Percentiles rank a stretch among this genome's conserved stretches.
phyloP scores from a whole-genome alignment of 2,888 invertebrate species.

The Spialia ferax region DNA sequence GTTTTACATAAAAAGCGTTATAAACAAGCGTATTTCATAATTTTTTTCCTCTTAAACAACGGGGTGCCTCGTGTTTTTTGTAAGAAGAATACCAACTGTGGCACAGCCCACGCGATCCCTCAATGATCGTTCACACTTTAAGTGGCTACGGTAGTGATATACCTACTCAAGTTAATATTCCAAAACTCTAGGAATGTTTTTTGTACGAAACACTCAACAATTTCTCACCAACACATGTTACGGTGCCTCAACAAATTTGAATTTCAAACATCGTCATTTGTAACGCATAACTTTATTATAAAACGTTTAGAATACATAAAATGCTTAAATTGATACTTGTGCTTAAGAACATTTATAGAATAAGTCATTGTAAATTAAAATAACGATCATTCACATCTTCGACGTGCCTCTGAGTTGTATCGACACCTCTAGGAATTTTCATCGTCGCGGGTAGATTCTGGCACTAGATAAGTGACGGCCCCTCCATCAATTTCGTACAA shows the following conservation, averaged over 20 bases:
- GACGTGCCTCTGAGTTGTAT: constrained; percentile 75
- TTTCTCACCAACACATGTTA: constrained; percentile 35
- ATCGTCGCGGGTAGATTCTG: constrained; percentile 73
- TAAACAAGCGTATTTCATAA: constrained; percentile 82
- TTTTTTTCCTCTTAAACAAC: constrained; percentile 83
- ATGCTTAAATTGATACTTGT: constrained; percentile 41
- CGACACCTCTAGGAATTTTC: constrained; percentile 86
- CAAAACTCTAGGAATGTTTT: constrained; percentile 50
- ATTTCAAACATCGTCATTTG: constrained; percentile 43
- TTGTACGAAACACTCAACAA: constrained; percentile 29
- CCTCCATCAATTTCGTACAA: constrained; percentile 83
- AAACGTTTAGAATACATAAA: constrained; percentile 44
- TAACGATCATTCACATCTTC: constrained; percentile 59
- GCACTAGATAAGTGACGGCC: constrained; percentile 73
- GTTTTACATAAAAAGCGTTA: constrained; percentile 76
- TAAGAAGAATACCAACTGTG: constrained; percentile 71
- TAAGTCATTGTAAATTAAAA: constrained; percentile 56
- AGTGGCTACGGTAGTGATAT: constrained; percentile 79
- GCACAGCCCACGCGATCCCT: constrained; percentile 72
- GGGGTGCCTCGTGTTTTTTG: constrained; percentile 82
- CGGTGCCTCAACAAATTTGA: constrained; percentile 41
- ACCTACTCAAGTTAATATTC: constrained; percentile 71
- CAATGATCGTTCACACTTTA: constrained; percentile 81
- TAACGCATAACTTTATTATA: constrained; percentile 35
- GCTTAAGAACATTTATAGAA: constrained; percentile 48